Evolutionary conservation across 2,113 vertebrate species (phyloP).

Genomic region (Oceanodroma tethys): DNA sequence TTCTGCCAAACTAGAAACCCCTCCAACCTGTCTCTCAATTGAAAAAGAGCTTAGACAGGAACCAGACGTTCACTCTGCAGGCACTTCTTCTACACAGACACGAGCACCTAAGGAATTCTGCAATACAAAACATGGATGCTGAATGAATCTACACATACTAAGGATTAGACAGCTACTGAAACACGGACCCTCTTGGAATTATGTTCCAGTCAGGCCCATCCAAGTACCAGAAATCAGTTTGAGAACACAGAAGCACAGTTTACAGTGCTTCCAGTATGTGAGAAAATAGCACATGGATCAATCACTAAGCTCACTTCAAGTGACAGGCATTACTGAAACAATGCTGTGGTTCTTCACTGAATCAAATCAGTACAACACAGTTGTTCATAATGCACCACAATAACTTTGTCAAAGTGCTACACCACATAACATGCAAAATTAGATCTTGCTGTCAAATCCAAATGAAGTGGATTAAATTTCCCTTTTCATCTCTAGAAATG

Average conservation of each 20-base stretch:
- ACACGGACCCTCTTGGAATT: neutral
- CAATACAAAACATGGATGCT: conserved; percentile 41
- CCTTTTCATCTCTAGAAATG: neutral
- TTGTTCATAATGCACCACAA: neutral
- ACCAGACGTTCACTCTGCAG: conserved; percentile 10
- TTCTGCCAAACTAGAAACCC: neutral
- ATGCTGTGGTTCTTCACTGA: neutral
- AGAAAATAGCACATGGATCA: neutral
- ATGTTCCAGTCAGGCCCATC: neutral
- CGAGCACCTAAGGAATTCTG: conserved; percentile 49
- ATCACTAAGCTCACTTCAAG: neutral
- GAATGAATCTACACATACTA: conserved; percentile 12
- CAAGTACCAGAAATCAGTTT: neutral
- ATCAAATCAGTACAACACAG: neutral
- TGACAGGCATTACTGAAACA: neutral
- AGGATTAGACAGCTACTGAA: conserved; percentile 2
- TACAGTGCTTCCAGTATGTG: neutral
- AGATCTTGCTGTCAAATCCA: neutral
- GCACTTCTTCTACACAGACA: conserved; percentile 32
- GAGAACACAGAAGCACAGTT: neutral
- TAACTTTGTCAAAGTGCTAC: neutral
- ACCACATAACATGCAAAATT: neutral
- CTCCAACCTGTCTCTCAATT: conserved; percentile 39
- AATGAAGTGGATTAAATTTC: neutral
- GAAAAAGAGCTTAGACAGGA: conserved; percentile 53